Base-by-base conservation (phyloP, 92 coral and sea anemone species). In the Zoanthus sansibaricus region DNA sequence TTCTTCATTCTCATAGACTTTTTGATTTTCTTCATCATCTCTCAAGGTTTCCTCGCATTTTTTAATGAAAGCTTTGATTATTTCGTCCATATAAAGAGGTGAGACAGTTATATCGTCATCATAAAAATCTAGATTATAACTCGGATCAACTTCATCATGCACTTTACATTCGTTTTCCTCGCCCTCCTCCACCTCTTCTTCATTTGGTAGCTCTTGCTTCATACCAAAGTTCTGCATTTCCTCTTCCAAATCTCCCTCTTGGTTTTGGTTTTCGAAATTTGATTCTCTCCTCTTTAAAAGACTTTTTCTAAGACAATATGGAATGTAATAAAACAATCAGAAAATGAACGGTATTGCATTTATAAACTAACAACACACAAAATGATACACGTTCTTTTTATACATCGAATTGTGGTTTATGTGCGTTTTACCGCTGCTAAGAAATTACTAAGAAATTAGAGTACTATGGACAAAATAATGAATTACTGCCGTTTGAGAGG, bases 31-130 rank as follows among this genome's bases (percentile, higher is more conserved):
- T 9, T 72, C 78, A 31, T 78, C 87, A 10, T 79, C 56, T 45
- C 73, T 72, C 25, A 33, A 21, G 10, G 92, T 84, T 78, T 83
- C 91, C 68, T 90, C 88, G 88, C 90, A 93, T 14, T 86, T 88
- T 67, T n/a, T 61, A n/a, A 91, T 86, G 18, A 94, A 87, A n/a
- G 93, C 98, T 61, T 83, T 66, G 59, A 94, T 87, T 59, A 94
- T 94, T 84, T 86, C 91, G 73, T 94, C 98, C 78, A 93, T 77
- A 47, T 91, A 59, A 64, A 72, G 59, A 5, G 93, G 94, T 11
- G 70, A 84, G 14, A 93, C 94, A 10, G 93, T 75, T 52, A 82
- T 91, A 73, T 92, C 93, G 14, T 92, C 95, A 47, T 92, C 93
- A 58, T 86, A 66, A 18, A 31, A 66, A 51, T 83, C 86, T 31